Base-by-base conservation (phyloP, 2,113 vertebrate species). In the Corythornis cristatus region DNA sequence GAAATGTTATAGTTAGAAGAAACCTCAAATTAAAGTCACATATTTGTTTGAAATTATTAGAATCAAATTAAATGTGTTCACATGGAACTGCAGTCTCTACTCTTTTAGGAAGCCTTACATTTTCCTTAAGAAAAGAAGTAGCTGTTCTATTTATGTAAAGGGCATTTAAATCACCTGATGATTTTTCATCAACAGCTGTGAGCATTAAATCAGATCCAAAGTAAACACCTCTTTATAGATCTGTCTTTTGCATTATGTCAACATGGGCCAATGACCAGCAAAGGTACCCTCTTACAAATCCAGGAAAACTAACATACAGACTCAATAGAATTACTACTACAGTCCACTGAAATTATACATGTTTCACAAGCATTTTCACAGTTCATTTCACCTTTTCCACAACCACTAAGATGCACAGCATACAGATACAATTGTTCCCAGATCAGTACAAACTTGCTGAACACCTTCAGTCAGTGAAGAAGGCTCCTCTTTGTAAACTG, bases 1-100 rank as follows among this genome's bases (percentile, higher is more conserved):
- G 90, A 96, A 93, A 35, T 89, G 42, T 53, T 94, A 82, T 23
- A 93, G 90, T 95, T 96, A 91, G 96, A 97, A 89, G 93, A 96
- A 96, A 88, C 85, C 73, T 92, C 68, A 74, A 92, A 93, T 94
- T 93, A 96, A 95, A 95, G 76, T 91, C 87, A 73, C 73, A 84
- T 51, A 93, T 94, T 93, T 82, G 33, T 82, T 93, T 84, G 88
- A 96, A 95, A 96, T 86, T 83, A 92, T 90, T 90, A 93, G 80
- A 84, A 91, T 82, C 72, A 78, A 74, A 84, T 85, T 73, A 82
- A 93, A 79, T 43, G 5, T 28, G 46, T 56, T 89, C 75, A 31
- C 28, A 2, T 45, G 37, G n/a, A 45, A 87, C 60, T 72, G 17
- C 23, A 64, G 35, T 29, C 19, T 42, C 33, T 54, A 15, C 3